These are phyloP conservation scores for Hetaerina americana DNA, from an alignment of 1,140 invertebrate genomes.

Conservation along the genomic window DNA sequence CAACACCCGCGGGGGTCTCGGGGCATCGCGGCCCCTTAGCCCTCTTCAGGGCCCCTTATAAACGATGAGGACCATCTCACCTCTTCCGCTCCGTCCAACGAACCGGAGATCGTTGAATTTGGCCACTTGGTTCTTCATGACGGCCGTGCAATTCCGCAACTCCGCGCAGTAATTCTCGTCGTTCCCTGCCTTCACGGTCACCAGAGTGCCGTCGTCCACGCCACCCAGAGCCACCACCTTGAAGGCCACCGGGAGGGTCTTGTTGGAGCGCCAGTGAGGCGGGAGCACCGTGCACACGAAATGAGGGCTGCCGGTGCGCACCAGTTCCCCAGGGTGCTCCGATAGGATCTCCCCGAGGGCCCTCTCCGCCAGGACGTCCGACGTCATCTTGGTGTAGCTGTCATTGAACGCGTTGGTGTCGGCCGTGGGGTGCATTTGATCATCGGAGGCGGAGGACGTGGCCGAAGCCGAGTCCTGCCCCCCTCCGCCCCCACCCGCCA, in stretches of 20 bases:
- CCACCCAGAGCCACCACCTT: slow-evolving; percentile 84
- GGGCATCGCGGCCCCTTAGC: background rate
- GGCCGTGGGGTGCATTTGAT: slow-evolving; percentile 35
- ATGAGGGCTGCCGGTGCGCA: slow-evolving; percentile 82
- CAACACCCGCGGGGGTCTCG: background rate
- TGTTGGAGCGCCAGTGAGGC: slow-evolving; percentile 93
- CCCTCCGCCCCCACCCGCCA: slow-evolving; percentile 16
- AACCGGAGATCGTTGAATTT: slow-evolving; percentile 97
- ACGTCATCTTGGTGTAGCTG: slow-evolving; percentile 79
- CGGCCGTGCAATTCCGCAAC: slow-evolving; percentile 79
- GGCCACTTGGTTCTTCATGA: slow-evolving; percentile 95
- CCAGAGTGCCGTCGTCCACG: slow-evolving; percentile 88
- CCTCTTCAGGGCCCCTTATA: background rate
- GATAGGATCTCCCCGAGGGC: slow-evolving; percentile 79
- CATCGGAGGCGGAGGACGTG: slow-evolving; percentile 19
- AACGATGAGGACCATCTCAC: slow-evolving; percentile 43
- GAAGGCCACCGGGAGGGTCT: slow-evolving; percentile 89
- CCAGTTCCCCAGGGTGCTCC: slow-evolving; percentile 84
- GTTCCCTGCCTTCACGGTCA: slow-evolving; percentile 90
- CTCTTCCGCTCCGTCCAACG: slow-evolving; percentile 91
- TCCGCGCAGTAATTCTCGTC: slow-evolving; percentile 96
- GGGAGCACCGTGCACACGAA: slow-evolving; percentile 88
- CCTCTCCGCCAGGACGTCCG: slow-evolving; percentile 69
- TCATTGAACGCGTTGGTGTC: slow-evolving; percentile 49
- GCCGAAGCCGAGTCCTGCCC: slow-evolving; percentile 23